phyloP scores from a whole-genome alignment of 2,888 invertebrate genomes.

The Eupithecia subumbrata region DNA sequence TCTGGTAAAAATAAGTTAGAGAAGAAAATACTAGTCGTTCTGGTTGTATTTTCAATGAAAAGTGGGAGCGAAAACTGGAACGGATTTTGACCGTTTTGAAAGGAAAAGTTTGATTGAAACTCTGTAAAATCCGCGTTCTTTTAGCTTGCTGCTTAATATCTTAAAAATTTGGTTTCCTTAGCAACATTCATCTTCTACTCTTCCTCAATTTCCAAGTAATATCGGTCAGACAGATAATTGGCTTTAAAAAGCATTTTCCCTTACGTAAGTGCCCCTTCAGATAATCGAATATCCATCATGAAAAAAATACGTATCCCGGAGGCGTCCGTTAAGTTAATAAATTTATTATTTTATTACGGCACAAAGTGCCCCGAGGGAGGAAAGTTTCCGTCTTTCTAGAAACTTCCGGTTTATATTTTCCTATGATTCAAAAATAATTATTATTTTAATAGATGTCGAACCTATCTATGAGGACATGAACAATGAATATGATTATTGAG shows the following conservation, averaged over 20 bases:
- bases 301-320: constrained; percentile 36
- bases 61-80: not conserved
- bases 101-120: not conserved
- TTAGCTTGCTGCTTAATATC: not conserved
- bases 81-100: not conserved
- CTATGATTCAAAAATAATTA: constrained; percentile 3
- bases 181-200: not conserved
- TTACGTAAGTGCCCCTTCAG: constrained; percentile 30
- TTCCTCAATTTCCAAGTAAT: constrained; percentile 1
- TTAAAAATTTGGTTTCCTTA: no score
- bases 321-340: constrained; percentile 46
- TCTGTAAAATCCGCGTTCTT: not conserved
- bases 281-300: constrained; percentile 43
- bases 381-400: constrained; percentile 9
- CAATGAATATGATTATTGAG: not conserved
- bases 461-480: not conserved
- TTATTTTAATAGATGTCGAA: not conserved
- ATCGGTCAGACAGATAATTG: constrained; percentile 12
- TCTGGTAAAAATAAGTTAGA: not conserved
- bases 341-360: constrained; percentile 39
- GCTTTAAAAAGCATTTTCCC: constrained; percentile 24
- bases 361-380: constrained; percentile 32
- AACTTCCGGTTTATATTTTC: constrained; percentile 2
- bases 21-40: not conserved
- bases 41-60: not conserved